Evolutionary conservation across 1,140 invertebrate species (phyloP), one percentile per base, ranked within the genome.

Genomic region (Bathynomus jamesi): DNA sequence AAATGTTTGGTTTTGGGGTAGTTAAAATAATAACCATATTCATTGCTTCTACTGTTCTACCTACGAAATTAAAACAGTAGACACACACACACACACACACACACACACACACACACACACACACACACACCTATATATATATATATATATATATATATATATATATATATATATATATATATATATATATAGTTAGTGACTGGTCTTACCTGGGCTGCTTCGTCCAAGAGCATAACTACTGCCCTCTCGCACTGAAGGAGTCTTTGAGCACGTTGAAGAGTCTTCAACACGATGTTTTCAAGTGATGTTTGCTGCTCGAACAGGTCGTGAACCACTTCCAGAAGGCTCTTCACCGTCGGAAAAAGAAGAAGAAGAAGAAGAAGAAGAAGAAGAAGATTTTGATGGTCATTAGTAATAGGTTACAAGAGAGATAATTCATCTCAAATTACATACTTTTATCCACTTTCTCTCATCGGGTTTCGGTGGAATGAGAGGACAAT

Each of bases 251-350:
- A 85, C 78, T 84, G 83, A 28, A 85, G 78, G 7, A 85, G 80
- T 28, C 80, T 73, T 72, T 85, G 84, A 27, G 84, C 83, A 68
- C 83, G 65, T 71, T 85, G 83, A 82, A 85, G 84, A 28, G 83
- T 84, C 76, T 84, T 84, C 70, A 83, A 77, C 8, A 85, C 81
- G 5, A 85, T 83, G 77, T 83, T 81, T 72, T 85, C 84, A 68
- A 85, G 70, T 0, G 83, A 84, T 2, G 83, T 85, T 74, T 85
- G 84, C 75, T 85, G 83, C 78, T 85, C 84, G 71, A 85, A 85
- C 13, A 85, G 71, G 77, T 85, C 84, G 75, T 85, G 84, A 8
- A 85, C 83, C 40, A 84, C 83, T 80, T 85, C 84, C 68, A 85
- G 72, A 28, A 85, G 77, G 64, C 82, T 83, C 84, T 85, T 72